A percentile compares a stretch with the other conserved stretches of the same genome.
Evolutionary conservation across 1,140 invertebrate species (phyloP).

Genomic region (Aphelenchoides besseyi): DNA sequence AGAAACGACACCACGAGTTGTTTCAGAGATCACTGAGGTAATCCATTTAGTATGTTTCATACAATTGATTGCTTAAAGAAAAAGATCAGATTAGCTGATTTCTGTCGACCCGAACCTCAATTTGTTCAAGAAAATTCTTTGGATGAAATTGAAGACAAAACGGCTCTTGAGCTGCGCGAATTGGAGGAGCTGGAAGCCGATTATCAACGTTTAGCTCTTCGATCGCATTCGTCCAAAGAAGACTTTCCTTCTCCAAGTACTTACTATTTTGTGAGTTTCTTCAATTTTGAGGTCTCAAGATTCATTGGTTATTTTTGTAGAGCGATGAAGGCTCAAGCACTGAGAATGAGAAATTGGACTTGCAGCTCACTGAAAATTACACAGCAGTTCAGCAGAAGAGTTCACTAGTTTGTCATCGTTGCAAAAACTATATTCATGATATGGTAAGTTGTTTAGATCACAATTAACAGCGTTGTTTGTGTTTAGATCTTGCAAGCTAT

Average conservation of each 20-base stretch:
- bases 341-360: not conserved
- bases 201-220: not conserved
- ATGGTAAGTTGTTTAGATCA: slow-evolving; percentile 11
- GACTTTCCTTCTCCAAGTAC: not conserved
- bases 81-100: not conserved
- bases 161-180: not conserved
- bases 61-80: not conserved
- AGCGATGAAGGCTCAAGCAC: slow-evolving; percentile 9
- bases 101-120: not conserved
- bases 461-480: not conserved
- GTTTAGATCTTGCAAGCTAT: slow-evolving; percentile 79
- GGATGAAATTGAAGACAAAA: not conserved
- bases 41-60: not conserved
- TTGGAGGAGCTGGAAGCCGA: slow-evolving; percentile 17
- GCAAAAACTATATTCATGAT: not conserved
- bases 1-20: not conserved
- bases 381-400: not conserved
- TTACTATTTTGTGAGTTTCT: slow-evolving; percentile 19
- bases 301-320: not conserved
- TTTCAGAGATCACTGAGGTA: too few species aligned
- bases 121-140: not conserved
- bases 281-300: not conserved
- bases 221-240: slow-evolving; percentile 13
- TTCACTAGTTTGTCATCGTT: not conserved
- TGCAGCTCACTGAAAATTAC: not conserved